Base-by-base conservation (phyloP, 2,113 vertebrate species). In the Ictidomys tridecemlineatus region DNA sequence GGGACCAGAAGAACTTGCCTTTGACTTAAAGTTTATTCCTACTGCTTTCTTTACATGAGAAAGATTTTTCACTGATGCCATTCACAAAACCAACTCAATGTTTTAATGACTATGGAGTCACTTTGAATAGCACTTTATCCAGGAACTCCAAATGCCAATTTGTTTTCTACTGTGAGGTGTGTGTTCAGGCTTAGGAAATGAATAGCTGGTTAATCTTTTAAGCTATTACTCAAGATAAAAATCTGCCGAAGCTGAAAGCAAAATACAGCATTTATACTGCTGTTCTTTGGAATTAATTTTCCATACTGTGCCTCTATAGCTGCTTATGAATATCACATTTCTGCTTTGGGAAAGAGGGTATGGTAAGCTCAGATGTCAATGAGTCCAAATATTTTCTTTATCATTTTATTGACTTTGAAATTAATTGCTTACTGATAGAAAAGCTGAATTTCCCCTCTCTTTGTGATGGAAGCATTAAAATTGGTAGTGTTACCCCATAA, bases 1-100 rank as follows among this genome's bases (percentile, higher is more conserved):
- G 79, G 89, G 93, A 97, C 90, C 96, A 96, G 97, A 96, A 97
- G 97, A 97, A 96, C 73, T 90, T 90, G n/a, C 96, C 92, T 98
- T 98, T 96, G 88, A 98, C 92, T 92, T 97, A 94, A 97, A 97
- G 91, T 98, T 98, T 98, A 96, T 96, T 96, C 97, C 97, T 97
- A 93, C 94, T 98, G 96, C 32, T 89, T 97, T 97, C 97, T 96
- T 96, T 93, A 97, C 93, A 96, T 2, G 42, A 72, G 39, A 58
- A 67, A 63, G 88, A 88, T 94, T 98, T 97, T 97, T 79, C 58
- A 70, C 80, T 10, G 96, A 98, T 53, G 91, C 32, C 78, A 82
- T 97, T 95, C 87, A 95, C 77, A 91, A 84, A 67, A 93, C 89
- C 83, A 89, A 96, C 92, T 93, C 90, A 95, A 20, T 89, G 80